Base-by-base conservation (phyloP, 2,888 invertebrate species). In the Aromia moschata region DNA sequence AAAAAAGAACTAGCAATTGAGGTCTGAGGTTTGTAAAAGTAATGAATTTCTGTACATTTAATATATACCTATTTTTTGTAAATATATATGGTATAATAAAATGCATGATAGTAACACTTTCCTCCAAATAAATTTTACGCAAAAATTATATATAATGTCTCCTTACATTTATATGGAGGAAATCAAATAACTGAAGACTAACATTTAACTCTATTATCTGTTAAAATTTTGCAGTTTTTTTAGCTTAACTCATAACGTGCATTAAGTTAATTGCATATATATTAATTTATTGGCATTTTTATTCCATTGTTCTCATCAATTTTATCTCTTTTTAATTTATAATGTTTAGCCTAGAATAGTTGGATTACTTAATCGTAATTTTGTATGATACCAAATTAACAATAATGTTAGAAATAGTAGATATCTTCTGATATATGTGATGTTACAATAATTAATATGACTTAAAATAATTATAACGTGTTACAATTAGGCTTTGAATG, bases 381-480 rank as follows among this genome's bases (percentile, higher is more conserved):
- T 17, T 46, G 44, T 45, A 56, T 57, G 55, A 52, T 66, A 40
- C 16, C 1, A 31, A 31, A 52, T 52, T 41, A 31, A 30, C 37
- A 37, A 37, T 52, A 40, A 40, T 41, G 31, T 64, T 66, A 59
- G 60, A 55, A 63, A 58, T 60, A 59, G 62, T 68, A 69, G 68
- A 65, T 65, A 73, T 70, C 67, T 69, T 72, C 72, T 70, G 64
- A 74, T 77, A 75, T 75, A 77, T 77, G 77, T 77, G 77, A 77
- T 77, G 77, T 77, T 77, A 77, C 77, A 77, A 77, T 77, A 77
- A 77, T 69, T 65, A 66, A 63, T 59, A 66, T 64, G 58, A 65
- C 44, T 58, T 58, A 60, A 63, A 62, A 58, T 62, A 59, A 58
- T 44, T 41, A 47, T 52, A 60, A 62, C 54, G 54, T 68, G 66